phyloP scores from a whole-genome alignment of 2,888 invertebrate species.

The Calameuta idolon region DNA sequence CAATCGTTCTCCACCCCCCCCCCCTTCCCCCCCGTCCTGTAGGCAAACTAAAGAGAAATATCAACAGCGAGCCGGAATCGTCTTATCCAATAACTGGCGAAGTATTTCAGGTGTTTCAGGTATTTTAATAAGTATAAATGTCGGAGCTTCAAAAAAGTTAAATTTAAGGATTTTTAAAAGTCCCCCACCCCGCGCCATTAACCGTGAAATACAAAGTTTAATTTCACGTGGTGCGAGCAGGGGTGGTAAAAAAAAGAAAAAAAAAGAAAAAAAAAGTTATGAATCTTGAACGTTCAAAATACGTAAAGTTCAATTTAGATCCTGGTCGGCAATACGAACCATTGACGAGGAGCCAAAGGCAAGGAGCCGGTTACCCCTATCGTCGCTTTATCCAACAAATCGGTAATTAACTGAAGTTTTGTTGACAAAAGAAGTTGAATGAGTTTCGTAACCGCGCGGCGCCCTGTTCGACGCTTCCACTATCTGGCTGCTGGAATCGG shows the following conservation, averaged over 20 bases:
- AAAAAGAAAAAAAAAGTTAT: not conserved
- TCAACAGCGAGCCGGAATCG: not conserved
- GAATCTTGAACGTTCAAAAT: not conserved
- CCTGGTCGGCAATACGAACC: not conserved
- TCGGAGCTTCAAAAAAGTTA: not conserved
- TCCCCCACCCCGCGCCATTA: not conserved
- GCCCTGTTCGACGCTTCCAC: slow-evolving; percentile 18
- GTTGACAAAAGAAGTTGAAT: slow-evolving; percentile 29
- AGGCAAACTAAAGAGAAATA: too few species aligned
- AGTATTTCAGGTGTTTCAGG: not conserved
- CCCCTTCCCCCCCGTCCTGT: not conserved
- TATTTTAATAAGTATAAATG: not conserved
- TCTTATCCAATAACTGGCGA: not conserved
- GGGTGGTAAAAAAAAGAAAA: not conserved
- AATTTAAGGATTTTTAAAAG: not conserved
- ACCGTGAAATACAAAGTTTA: not conserved
- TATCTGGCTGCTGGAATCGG: slow-evolving; percentile 23
- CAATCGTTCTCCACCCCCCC: not conserved
- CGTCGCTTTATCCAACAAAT: slow-evolving; percentile 13
- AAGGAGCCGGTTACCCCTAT: slow-evolving; percentile 17
- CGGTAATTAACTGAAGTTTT: slow-evolving; percentile 23
- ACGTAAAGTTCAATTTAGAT: not conserved
- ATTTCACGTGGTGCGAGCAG: not conserved
- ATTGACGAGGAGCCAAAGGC: not conserved
- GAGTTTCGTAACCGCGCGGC: slow-evolving; percentile 13